These are phyloP conservation scores for Misgurnus anguillicaudatus DNA, from an alignment of 2,113 vertebrate genomes.

Conservation along the genomic window DNA sequence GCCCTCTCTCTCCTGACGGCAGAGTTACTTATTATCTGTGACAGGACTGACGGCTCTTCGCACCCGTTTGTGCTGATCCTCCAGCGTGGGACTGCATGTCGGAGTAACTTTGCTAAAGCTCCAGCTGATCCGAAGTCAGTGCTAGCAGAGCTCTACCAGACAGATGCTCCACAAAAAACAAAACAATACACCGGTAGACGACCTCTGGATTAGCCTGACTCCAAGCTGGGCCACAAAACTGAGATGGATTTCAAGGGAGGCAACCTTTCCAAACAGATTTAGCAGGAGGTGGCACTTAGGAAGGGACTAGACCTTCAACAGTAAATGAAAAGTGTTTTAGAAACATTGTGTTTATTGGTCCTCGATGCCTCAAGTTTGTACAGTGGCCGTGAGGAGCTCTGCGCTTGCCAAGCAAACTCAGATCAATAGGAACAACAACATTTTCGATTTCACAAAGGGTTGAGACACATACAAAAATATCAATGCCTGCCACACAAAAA, in stretches of 20 bases:
- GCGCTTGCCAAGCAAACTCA: no score
- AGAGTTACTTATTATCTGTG: constrained; percentile 66
- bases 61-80: constrained; percentile 53
- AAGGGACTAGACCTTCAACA: neutral
- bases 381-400: no score
- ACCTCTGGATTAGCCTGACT: constrained; percentile 18
- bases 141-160: neutral
- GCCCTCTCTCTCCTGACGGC: constrained; percentile 55
- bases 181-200: constrained; percentile 22
- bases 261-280: neutral
- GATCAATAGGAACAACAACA: neutral
- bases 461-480: neutral
- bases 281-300: neutral
- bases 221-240: neutral
- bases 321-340: neutral
- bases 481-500: neutral
- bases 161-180: neutral
- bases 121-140: constrained; percentile 23
- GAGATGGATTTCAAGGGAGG: neutral
- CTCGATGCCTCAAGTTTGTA: no score
- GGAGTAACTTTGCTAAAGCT: constrained; percentile 55
- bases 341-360: neutral
- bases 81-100: constrained; percentile 50
- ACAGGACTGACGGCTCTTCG: constrained; percentile 53
- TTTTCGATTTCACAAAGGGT: neutral